A percentile compares a stretch with the other conserved stretches of the same genome.
Conservation (phyloP, 35 echinoderm and acorn worm genomes). For the Lytechinus variegatus region DNA sequence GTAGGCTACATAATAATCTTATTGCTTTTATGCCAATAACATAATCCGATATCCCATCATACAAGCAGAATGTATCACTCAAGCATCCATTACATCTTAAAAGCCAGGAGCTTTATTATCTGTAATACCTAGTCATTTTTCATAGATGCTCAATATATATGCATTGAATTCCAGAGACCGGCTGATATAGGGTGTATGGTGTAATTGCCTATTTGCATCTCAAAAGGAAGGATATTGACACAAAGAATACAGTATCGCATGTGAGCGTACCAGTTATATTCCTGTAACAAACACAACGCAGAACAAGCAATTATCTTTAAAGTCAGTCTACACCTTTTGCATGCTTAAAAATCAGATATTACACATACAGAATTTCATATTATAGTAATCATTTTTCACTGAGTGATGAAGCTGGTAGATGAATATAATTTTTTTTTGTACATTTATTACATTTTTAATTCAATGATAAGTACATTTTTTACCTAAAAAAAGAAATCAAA, state of each 20-base stretch:
- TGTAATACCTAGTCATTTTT: not conserved
- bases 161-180: not conserved
- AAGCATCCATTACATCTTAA: not conserved
- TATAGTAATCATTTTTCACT: no score
- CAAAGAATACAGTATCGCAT: not conserved
- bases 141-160: not conserved
- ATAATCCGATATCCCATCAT: not conserved
- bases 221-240: not conserved
- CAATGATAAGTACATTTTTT: no score
- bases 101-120: not conserved
- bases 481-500: no score
- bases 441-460: no score
- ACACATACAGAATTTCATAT: no score
- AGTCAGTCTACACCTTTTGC: no score
- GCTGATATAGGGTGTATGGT: not conserved
- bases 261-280: not conserved
- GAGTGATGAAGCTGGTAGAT: no score
- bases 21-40: not conserved
- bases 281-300: not conserved
- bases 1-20: not conserved
- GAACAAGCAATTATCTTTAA: not conserved
- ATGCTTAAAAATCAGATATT: no score
- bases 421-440: no score
- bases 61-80: not conserved
- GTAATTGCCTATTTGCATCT: conserved; percentile 20